Conservation (phyloP, 2,888 invertebrate species). For the Drosophila subquinaria region DNA sequence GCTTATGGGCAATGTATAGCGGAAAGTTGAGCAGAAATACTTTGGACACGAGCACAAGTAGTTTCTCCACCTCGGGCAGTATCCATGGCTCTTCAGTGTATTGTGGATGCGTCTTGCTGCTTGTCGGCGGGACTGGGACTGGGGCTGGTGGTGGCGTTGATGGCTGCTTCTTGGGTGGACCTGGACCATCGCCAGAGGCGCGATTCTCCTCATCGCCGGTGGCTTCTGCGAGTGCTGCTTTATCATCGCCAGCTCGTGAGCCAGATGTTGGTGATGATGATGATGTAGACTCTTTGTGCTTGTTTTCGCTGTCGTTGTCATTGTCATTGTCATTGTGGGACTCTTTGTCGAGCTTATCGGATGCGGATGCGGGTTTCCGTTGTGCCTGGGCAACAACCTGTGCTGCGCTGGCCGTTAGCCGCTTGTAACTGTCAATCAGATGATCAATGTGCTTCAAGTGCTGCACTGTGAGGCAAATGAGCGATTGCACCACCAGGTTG, state of each 20-base stretch:
- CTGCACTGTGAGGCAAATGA: slow-evolving; percentile 93
- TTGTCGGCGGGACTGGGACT: slow-evolving; percentile 12
- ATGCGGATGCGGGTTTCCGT: slow-evolving; percentile 28
- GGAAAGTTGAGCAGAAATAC: slow-evolving; percentile 96
- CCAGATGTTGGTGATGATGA: slow-evolving; percentile 18
- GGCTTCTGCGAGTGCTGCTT: slow-evolving; percentile 25
- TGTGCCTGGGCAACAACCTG: slow-evolving; percentile 71
- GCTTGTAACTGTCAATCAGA: slow-evolving; percentile 86
- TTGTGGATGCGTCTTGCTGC: slow-evolving; percentile 68
- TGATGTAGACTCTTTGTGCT: slow-evolving; percentile 51
- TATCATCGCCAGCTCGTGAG: slow-evolving; percentile 41
- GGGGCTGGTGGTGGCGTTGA: slow-evolving; percentile 33
- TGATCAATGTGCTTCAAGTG: slow-evolving; percentile 91
- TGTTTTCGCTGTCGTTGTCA: slow-evolving; percentile 30
- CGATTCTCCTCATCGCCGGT: slow-evolving; percentile 48
- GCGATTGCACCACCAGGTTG: slow-evolving; percentile 94
- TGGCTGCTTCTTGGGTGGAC: slow-evolving; percentile 51
- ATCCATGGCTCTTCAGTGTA: slow-evolving; percentile 88
- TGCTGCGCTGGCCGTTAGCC: slow-evolving; percentile 78
- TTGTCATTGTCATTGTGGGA: slow-evolving; percentile 43
- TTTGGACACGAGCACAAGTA: slow-evolving; percentile 95
- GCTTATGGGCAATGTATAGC: slow-evolving; percentile 94
- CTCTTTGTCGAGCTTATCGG: slow-evolving; percentile 34
- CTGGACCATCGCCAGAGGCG: slow-evolving; percentile 68
- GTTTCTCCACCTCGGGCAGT: slow-evolving; percentile 93